These are phyloP conservation scores for Orius laevigatus DNA, from an alignment of 1,140 invertebrate species.

Conservation along the genomic window DNA sequence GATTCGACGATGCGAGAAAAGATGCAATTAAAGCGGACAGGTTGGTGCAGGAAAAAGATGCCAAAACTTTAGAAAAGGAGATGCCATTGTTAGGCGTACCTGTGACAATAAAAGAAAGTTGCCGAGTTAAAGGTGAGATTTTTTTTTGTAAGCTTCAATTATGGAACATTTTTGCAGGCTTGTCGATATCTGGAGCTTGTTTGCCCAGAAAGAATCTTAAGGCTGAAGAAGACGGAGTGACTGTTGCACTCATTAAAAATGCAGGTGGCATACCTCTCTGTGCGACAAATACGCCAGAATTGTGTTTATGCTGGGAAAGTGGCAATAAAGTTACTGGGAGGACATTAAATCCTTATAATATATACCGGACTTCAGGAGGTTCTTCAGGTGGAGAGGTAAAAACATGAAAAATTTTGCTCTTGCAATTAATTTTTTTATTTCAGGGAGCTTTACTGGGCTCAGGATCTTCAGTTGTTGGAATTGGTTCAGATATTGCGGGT, in stretches of 20 bases:
- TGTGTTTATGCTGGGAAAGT: constrained; percentile 78
- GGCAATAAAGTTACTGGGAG: constrained; percentile 72
- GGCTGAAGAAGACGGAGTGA: constrained; percentile 52
- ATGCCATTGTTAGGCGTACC: constrained; percentile 48
- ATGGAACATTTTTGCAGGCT: background rate
- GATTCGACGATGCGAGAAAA: constrained; percentile 42
- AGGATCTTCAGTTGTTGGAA: constrained; percentile 57
- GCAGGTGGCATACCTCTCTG: constrained; percentile 71
- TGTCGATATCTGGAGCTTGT: constrained; percentile 37
- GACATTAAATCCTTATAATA: constrained; percentile 79
- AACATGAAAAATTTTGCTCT: constrained; percentile 13
- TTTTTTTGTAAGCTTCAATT: background rate
- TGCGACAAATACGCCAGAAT: constrained; percentile 79
- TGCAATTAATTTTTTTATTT: constrained; percentile 20
- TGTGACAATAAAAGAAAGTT: constrained; percentile 48
- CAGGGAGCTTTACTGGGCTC: constrained; percentile 48
- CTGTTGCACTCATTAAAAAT: constrained; percentile 43
- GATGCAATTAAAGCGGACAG: constrained; percentile 37
- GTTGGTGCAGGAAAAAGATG: constrained; percentile 24
- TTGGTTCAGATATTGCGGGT: constrained; percentile 75
- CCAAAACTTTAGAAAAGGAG: constrained; percentile 31
- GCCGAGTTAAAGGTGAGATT: constrained; percentile 39
- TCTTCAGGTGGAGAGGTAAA: constrained; percentile 56
- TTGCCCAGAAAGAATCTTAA: constrained; percentile 30
- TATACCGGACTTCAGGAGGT: constrained; percentile 51